Evolutionary conservation across 2,113 vertebrate species (phyloP).

Genomic region (Halcyon malimbica): DNA sequence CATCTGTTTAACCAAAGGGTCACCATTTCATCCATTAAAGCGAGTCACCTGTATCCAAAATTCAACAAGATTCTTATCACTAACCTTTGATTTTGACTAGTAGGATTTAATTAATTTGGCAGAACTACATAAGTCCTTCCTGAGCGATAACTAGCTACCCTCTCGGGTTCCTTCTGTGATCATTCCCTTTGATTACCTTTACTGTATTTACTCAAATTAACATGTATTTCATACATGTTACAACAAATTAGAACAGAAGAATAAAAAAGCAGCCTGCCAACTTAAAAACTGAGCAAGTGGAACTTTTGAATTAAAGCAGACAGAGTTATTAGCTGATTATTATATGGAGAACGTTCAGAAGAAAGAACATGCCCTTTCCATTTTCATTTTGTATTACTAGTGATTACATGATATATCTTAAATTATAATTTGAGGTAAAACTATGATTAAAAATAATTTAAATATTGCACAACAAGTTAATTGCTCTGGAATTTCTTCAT

Average conservation of each 20-base stretch:
- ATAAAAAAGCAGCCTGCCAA: slow-evolving; percentile 63
- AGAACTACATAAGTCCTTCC: slow-evolving; percentile 12
- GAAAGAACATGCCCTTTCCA: slow-evolving; percentile 67
- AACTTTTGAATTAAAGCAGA: slow-evolving; percentile 63
- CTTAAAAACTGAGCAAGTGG: slow-evolving; percentile 37
- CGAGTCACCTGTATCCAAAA: background rate
- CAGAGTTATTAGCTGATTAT: slow-evolving; percentile 65
- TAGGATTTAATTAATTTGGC: slow-evolving; percentile 58
- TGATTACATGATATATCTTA: slow-evolving; percentile 67
- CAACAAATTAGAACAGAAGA: slow-evolving; percentile 65
- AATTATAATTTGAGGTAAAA: slow-evolving; percentile 68
- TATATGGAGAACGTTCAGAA: slow-evolving; percentile 55
- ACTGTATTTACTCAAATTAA: slow-evolving; percentile 65
- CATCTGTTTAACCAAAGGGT: background rate
- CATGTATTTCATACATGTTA: slow-evolving; percentile 62
- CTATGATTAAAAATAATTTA: slow-evolving; percentile 69
- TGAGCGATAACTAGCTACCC: background rate
- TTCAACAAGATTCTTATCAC: slow-evolving; percentile 14
- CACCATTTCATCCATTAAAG: background rate
- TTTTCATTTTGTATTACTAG: slow-evolving; percentile 53
- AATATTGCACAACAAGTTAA: slow-evolving; percentile 70
- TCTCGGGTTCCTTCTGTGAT: slow-evolving; percentile 50
- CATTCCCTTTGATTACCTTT: slow-evolving; percentile 66
- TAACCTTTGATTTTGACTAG: slow-evolving; percentile 40
- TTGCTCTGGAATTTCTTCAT: slow-evolving; percentile 64